phyloP scores from a whole-genome alignment of 2,888 invertebrate species.

The Eremobia ochroleuca region DNA sequence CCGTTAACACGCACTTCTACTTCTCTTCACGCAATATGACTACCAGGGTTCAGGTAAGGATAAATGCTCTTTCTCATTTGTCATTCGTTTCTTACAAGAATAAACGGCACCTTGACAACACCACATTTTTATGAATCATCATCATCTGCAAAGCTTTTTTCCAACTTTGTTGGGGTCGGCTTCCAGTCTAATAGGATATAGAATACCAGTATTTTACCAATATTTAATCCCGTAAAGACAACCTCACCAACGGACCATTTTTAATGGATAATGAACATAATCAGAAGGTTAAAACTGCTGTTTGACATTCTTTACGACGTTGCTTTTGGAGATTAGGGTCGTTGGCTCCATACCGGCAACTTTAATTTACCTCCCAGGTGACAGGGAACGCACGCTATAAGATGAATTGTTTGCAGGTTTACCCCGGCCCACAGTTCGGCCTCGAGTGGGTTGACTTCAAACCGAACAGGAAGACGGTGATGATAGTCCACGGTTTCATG shows the following conservation, averaged over 20 bases:
- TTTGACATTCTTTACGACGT: background rate
- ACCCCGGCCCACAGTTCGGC: conserved; percentile 87
- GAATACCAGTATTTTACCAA: background rate
- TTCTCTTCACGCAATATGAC: conserved; percentile 85
- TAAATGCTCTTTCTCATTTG: background rate
- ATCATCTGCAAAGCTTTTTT: too few species aligned
- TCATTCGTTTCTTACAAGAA: background rate
- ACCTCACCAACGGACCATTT: background rate
- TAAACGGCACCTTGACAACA: background rate
- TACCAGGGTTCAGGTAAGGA: conserved; percentile 83
- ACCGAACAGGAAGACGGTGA: conserved; percentile 88
- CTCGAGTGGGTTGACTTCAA: conserved; percentile 91
- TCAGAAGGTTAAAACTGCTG: too few species aligned
- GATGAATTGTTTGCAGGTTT: conserved; percentile 75
- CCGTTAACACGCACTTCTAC: conserved; percentile 88
- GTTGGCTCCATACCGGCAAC: background rate
- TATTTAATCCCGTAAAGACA: background rate
- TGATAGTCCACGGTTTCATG: conserved; percentile 93
- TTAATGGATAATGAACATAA: background rate
- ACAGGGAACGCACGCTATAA: conserved; percentile 13
- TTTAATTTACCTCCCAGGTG: background rate
- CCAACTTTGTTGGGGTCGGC: background rate
- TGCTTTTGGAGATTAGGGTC: background rate
- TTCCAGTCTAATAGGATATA: background rate
- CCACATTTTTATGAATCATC: background rate